Conservation (phyloP, 1,140 invertebrate genomes). For the Drosophila lowei region DNA sequence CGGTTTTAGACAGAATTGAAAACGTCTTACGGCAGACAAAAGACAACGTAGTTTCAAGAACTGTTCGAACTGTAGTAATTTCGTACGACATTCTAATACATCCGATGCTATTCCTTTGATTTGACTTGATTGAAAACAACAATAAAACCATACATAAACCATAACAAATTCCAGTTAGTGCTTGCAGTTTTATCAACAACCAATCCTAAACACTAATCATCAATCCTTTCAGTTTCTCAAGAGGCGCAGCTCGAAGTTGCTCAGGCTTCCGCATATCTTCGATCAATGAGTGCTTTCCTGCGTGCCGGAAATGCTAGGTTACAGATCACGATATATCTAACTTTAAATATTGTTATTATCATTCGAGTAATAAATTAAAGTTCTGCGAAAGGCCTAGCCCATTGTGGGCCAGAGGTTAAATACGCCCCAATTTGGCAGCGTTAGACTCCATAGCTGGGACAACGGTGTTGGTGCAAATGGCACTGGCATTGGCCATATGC, state of each 20-base stretch:
- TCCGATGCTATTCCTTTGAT: neutral
- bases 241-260: conserved; percentile 50
- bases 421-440: conserved; percentile 1
- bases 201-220: neutral
- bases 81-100: neutral
- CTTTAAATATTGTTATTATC: too few relatives aligned
- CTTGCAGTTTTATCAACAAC: neutral
- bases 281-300: conserved; percentile 37
- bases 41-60: conserved; percentile 6
- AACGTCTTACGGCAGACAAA: conserved; percentile 2
- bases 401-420: conserved; percentile 7
- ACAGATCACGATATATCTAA: too few relatives aligned
- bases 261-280: conserved; percentile 60
- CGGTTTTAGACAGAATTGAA: conserved; percentile 9
- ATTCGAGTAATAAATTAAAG: too few relatives aligned
- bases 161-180: conserved; percentile 20
- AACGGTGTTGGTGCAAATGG: conserved; percentile 2
- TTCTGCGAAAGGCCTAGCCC: neutral
- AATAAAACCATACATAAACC: conserved; percentile 40
- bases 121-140: conserved; percentile 32
- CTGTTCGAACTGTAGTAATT: conserved; percentile 12
- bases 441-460: neutral
- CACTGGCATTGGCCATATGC: too few relatives aligned
- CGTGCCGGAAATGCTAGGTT: neutral
- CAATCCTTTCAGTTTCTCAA: conserved; percentile 62